Conservation (phyloP, 2,797 vertebrate genomes). For the Brachymystax lenok region DNA sequence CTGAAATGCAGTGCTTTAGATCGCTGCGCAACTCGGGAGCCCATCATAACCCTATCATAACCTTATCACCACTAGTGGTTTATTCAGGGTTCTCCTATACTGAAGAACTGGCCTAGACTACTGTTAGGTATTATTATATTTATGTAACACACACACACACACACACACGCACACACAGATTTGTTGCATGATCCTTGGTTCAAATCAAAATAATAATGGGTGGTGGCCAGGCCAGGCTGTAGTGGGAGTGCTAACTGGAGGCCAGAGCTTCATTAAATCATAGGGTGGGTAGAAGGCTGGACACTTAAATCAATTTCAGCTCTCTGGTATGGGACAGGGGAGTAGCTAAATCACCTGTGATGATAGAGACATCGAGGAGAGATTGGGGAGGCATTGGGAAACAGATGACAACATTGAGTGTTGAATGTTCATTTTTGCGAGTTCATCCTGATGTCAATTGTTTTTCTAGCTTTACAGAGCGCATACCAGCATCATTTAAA, state of each 20-base stretch:
- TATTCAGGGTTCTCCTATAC: background rate
- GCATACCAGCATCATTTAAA: too few relatives aligned
- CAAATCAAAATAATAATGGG: background rate
- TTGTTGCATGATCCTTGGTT: background rate
- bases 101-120: background rate
- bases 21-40: too few relatives aligned
- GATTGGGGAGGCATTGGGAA: background rate
- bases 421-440: background rate
- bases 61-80: background rate
- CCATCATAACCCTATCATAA: background rate
- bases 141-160: background rate
- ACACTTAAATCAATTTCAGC: too few relatives aligned
- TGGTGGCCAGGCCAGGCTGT: background rate
- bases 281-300: too few relatives aligned
- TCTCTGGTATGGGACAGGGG: background rate
- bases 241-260: background rate
- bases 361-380: too few relatives aligned
- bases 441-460: background rate
- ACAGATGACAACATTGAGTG: background rate
- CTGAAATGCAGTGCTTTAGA: too few relatives aligned
- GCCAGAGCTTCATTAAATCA: too few relatives aligned
- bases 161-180: background rate
- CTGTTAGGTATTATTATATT: background rate
- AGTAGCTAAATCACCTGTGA: too few relatives aligned
- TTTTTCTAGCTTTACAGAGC: background rate